These are phyloP conservation scores for Microcaecilia unicolor DNA, from an alignment of 2,797 vertebrate species.

Conservation along the genomic window DNA sequence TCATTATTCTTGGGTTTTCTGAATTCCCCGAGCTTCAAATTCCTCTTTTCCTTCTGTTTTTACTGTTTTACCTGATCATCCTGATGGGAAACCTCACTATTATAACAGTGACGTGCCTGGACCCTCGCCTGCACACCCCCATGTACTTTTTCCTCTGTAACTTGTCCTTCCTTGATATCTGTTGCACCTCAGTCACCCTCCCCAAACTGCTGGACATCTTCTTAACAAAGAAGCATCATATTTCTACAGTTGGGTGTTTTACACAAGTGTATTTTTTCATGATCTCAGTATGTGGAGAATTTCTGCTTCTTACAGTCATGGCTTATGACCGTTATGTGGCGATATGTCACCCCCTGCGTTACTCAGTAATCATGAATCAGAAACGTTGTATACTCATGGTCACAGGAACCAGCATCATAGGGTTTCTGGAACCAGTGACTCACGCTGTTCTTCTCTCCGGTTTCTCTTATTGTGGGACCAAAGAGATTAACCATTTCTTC, in stretches of 20 bases:
- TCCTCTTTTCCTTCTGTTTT: not conserved
- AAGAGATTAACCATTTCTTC: constrained; percentile 12
- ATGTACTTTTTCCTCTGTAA: constrained; percentile 2
- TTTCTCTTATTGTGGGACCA: constrained; percentile 1
- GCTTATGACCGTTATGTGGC: constrained; percentile 10
- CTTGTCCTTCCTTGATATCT: not conserved
- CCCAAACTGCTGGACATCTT: not conserved
- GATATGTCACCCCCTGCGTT: constrained; percentile 5
- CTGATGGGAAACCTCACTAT: not conserved
- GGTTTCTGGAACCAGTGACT: not conserved
- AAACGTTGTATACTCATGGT: not conserved
- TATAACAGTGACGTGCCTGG: not conserved
- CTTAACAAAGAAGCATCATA: not conserved
- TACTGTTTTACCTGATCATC: not conserved
- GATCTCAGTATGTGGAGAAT: constrained; percentile 2
- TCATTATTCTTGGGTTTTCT: not conserved
- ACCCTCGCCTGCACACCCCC: not conserved
- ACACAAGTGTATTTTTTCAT: not conserved
- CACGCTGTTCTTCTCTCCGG: not conserved
- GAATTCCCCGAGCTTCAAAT: not conserved
- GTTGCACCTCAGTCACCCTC: not conserved
- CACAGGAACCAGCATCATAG: not conserved
- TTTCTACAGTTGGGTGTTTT: not conserved
- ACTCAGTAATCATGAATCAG: not conserved
- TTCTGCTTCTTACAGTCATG: constrained; percentile 6